Evolutionary conservation across 2,113 vertebrate species (phyloP).

Genomic region (Gavialis gangeticus): DNA sequence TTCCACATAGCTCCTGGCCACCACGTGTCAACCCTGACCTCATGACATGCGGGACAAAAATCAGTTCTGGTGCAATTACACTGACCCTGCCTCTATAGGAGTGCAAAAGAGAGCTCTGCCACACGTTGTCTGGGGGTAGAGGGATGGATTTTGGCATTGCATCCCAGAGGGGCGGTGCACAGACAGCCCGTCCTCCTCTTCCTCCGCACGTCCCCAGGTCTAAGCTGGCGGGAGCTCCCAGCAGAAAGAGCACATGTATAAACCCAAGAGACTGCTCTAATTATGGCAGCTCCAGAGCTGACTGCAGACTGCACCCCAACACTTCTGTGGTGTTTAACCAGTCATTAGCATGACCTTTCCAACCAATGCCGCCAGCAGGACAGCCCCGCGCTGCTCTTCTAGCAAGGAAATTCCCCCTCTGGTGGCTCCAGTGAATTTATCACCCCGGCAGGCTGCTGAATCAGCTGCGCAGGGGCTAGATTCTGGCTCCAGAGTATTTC

Average conservation of each 20-base stretch:
- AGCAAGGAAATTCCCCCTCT: neutral
- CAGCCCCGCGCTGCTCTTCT: neutral
- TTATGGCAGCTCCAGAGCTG: neutral
- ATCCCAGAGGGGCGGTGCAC: neutral
- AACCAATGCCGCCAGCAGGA: neutral
- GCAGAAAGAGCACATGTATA: neutral
- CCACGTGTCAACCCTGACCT: neutral
- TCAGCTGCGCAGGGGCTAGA: neutral
- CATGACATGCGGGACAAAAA: neutral
- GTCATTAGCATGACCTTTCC: neutral
- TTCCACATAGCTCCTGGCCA: neutral
- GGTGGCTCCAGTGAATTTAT: neutral
- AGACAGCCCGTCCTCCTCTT: rapidly evolving
- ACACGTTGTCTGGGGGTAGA: neutral
- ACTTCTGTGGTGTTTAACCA: neutral
- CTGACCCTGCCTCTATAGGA: neutral
- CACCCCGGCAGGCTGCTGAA: neutral
- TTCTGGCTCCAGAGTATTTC: neutral
- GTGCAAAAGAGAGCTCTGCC: rapidly evolving
- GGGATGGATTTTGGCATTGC: neutral
- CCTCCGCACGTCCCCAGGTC: rapidly evolving
- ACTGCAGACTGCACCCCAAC: neutral
- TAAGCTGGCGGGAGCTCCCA: neutral
- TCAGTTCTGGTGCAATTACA: rapidly evolving
- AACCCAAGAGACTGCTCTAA: neutral